Percentiles rank a stretch among this genome's conserved stretches.
These are phyloP conservation scores for Lithobates pipiens DNA, from an alignment of 2,797 vertebrate genomes.

Conservation along the genomic window DNA sequence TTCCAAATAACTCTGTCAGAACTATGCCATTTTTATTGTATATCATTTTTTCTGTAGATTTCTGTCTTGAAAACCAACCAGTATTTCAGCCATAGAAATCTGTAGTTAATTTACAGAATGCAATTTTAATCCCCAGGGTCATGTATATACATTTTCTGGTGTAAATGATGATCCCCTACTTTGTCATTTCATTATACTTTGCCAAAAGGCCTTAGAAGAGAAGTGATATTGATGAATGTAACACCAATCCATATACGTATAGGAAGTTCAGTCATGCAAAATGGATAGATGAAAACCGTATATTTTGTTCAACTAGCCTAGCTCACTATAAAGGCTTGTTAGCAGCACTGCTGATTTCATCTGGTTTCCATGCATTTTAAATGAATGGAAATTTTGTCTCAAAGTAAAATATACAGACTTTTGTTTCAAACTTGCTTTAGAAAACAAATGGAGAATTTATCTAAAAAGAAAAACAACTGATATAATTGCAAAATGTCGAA, in stretches of 20 bases:
- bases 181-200: background rate
- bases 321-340: background rate
- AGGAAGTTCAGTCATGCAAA: background rate
- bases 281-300: background rate
- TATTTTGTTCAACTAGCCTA: background rate
- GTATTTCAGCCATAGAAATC: background rate
- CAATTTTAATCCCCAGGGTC: background rate
- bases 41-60: background rate
- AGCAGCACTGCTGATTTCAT: background rate
- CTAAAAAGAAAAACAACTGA: background rate
- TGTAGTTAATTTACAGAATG: background rate
- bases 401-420: background rate
- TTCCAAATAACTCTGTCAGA: background rate
- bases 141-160: background rate
- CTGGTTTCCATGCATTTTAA: background rate
- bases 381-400: background rate
- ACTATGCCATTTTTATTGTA: background rate
- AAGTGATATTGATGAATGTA: background rate
- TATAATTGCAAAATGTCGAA: background rate
- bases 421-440: background rate
- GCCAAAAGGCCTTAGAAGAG: background rate
- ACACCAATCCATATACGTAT: background rate
- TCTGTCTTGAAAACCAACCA: background rate
- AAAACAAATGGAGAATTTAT: background rate
- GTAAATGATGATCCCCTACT: background rate